Percentiles rank a stretch among this genome's conserved stretches.
Evolutionary conservation across 37 sponge, comb jelly and placozoan genomes (phyloP).

Genomic region (Beroe ovata): DNA sequence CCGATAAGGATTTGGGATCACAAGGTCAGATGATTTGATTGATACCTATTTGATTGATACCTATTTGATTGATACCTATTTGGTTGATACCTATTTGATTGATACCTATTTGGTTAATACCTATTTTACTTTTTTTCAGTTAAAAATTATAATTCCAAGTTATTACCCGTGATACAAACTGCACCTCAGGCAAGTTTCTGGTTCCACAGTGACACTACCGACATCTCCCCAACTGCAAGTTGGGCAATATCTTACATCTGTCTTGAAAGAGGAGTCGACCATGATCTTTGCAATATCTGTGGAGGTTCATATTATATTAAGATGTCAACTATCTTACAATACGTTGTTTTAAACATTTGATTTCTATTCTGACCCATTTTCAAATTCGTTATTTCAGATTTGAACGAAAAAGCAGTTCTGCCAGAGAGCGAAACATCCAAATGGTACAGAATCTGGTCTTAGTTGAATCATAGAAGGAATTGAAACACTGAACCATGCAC

Average conservation of each 20-base stretch:
- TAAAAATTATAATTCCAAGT: no score
- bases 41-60: no score
- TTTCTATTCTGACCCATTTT: no score
- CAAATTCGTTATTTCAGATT: conserved; percentile 59
- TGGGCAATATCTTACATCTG: conserved; percentile 36
- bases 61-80: no score
- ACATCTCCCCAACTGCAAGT: neutral
- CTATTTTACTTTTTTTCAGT: no score
- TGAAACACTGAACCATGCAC: no score
- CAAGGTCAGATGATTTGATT: conserved; percentile 32
- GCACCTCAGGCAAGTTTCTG: conserved; percentile 64
- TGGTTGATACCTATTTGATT: no score
- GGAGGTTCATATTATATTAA: no score
- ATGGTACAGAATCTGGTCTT: conserved; percentile 62
- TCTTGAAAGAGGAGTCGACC: conserved; percentile 10
- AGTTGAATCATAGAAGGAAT: neutral
- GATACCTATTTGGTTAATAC: no score
- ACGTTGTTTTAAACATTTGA: no score
- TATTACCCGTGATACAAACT: no score
- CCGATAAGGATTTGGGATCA: conserved; percentile 55
- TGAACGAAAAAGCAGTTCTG: conserved; percentile 50
- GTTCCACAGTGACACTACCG: conserved; percentile 11
- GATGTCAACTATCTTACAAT: no score
- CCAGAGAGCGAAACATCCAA: conserved; percentile 40
- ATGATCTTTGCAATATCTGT: conserved; percentile 64